Conservation (phyloP, 1,140 invertebrate genomes). For the Proales similis region DNA sequence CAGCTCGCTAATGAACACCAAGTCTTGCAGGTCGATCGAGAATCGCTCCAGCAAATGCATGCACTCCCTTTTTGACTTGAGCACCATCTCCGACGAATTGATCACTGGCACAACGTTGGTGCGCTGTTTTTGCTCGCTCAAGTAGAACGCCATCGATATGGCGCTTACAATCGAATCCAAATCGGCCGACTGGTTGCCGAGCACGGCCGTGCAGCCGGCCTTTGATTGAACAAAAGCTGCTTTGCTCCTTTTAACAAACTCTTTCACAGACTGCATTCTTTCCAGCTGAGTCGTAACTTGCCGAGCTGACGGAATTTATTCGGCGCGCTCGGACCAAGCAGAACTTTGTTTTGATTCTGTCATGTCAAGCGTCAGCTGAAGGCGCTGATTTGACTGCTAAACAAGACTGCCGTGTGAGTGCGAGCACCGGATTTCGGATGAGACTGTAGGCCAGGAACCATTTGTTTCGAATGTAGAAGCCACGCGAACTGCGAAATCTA, state of each 20-base stretch:
- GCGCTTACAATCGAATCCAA: constrained; percentile 34
- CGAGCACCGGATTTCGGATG: not conserved
- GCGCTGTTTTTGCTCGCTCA: not conserved
- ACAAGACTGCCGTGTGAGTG: no score
- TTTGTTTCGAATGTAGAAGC: not conserved
- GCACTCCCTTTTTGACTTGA: constrained; percentile 34
- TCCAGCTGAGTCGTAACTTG: no score
- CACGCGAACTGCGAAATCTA: not conserved
- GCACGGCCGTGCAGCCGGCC: no score
- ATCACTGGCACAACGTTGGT: constrained; percentile 9
- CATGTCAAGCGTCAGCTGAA: no score
- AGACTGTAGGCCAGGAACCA: not conserved
- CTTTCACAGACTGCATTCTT: no score
- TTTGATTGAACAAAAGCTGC: no score
- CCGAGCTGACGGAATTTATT: no score
- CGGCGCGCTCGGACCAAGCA: no score
- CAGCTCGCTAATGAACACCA: constrained; percentile 6
- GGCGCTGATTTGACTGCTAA: no score
- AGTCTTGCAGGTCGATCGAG: constrained; percentile 1
- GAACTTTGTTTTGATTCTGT: no score
- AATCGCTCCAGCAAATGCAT: constrained; percentile 22
- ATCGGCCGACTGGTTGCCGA: constrained; percentile 36
- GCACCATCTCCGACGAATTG: not conserved
- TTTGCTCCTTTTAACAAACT: no score
- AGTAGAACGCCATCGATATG: constrained; percentile 26